Conservation (phyloP, 2,888 invertebrate species). For the Pyrgus malvae region DNA sequence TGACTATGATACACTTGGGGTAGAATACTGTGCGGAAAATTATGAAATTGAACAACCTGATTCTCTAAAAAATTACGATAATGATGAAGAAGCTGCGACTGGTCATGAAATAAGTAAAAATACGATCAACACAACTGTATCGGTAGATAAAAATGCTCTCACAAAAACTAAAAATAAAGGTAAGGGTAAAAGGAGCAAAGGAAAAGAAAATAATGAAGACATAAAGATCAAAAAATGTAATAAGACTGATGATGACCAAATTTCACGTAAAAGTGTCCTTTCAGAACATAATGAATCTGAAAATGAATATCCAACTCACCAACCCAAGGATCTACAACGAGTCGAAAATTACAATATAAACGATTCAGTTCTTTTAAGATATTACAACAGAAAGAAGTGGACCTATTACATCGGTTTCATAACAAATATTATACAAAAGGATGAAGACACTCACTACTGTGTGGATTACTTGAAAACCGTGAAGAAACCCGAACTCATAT, state of each 20-base stretch:
- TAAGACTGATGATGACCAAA: background rate
- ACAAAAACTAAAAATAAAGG: no score
- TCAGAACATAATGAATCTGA: background rate
- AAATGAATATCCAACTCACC: background rate
- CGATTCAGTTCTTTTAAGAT: conserved; percentile 7
- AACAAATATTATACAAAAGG: conserved; percentile 9
- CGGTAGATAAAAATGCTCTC: background rate
- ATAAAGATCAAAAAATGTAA: background rate
- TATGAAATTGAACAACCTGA: no score
- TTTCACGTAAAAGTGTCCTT: background rate
- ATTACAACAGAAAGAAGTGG: conserved; percentile 20
- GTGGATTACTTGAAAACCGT: conserved; percentile 13
- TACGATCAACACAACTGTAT: background rate
- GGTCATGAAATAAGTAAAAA: background rate
- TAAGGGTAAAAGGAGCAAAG: background rate
- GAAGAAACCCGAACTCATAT: conserved; percentile 9
- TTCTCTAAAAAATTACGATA: no score
- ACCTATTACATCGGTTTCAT: conserved; percentile 22
- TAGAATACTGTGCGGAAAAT: no score
- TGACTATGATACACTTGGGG: no score
- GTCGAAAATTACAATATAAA: background rate
- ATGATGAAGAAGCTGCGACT: no score
- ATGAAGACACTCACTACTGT: conserved; percentile 10
- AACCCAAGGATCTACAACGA: background rate
- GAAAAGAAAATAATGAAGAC: background rate